Evolutionary conservation across 2,797 vertebrate genomes (phyloP), one percentile per base, ranked within the genome.

Genomic region (Podargus strigoides): DNA sequence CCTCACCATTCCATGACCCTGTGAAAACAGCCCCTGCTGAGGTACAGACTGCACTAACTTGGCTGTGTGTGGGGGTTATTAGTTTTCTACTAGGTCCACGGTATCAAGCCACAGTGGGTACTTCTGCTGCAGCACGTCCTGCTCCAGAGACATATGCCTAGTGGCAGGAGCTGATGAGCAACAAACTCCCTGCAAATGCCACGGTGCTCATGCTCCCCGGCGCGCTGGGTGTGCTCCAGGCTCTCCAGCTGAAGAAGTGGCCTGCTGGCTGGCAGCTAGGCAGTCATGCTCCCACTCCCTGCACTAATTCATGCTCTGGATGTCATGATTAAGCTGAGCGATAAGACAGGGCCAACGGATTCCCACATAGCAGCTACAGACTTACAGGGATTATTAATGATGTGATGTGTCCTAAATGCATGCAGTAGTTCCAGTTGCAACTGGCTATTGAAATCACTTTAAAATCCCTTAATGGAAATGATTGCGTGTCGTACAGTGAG

Each of bases 381-480:
- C n/a, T 77, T 18, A 34, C 22, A 37, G 3, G 63, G 85, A 32
- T 91, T 84, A 44, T 66, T 37, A 32, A 75, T 20, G 80, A 85
- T 41, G 42, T 6, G 36, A 20, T 55, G 70, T 15, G 87, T 11
- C 90, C 94, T 39, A 47, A 73, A 87, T 44, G 56, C 86, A 87
- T 13, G 27, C 73, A 36, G 76, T 20, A 39, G 53, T 2, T 69
- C 67, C 67, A 78, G 77, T 2, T 46, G 68, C 82, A 74, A 89
- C 87, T 46, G 87, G 75, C 28, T 47, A 30, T 2, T 41, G 89
- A 63, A 70, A 93, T 94, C 87, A 77, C 69, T 87, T 68, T 9
- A 34, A 70, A 95, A 86, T 39, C 79, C 75, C 91, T 68, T 87
- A 47, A 85, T 87, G 91, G 89, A 41, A 94, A 74, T 94, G 95